Evolutionary conservation across 53 echinoderm and acorn worm genomes (phyloP).

Genomic region (Luidia sarsii): DNA sequence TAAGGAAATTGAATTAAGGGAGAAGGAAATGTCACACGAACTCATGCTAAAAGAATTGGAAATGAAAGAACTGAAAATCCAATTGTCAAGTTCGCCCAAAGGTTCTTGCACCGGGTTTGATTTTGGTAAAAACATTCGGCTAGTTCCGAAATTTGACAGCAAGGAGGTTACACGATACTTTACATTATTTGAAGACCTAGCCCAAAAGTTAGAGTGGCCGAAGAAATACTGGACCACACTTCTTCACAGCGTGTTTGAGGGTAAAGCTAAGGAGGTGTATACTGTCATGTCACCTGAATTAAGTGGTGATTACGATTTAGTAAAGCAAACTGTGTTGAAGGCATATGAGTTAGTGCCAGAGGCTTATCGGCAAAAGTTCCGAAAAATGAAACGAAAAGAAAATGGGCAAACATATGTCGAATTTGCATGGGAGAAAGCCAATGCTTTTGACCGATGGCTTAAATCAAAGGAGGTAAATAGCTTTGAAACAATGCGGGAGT

Average conservation of each 20-base stretch:
- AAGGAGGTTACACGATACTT: slow-evolving; percentile 54
- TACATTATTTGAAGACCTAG: slow-evolving; percentile 59
- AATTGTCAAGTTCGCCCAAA: no score
- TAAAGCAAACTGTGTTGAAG: slow-evolving; percentile 52
- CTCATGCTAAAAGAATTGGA: slow-evolving; percentile 34
- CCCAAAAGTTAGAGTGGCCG: slow-evolving; percentile 61
- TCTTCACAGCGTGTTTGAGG: slow-evolving; percentile 59
- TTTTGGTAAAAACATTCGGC: slow-evolving; percentile 43
- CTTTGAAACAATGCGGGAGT: slow-evolving; percentile 48
- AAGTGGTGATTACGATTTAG: slow-evolving; percentile 56
- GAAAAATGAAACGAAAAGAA: slow-evolving; percentile 28
- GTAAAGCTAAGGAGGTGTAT: slow-evolving; percentile 65
- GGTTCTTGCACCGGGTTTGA: slow-evolving; percentile 4
- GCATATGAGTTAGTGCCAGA: slow-evolving; percentile 75
- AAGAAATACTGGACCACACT: slow-evolving; percentile 53
- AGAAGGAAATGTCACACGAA: slow-evolving; percentile 46
- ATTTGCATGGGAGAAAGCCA: slow-evolving; percentile 48
- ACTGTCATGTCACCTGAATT: slow-evolving; percentile 49
- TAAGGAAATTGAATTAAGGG: slow-evolving; percentile 20
- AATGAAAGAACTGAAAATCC: not conserved
- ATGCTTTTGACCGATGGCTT: slow-evolving; percentile 62
- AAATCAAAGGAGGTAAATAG: slow-evolving; percentile 26
- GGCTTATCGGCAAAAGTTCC: slow-evolving; percentile 66
- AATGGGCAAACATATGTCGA: slow-evolving; percentile 61
- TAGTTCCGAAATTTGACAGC: slow-evolving; percentile 60